These are phyloP conservation scores for Salvelinus sp. DNA, from an alignment of 2,113 vertebrate species.

Conservation along the genomic window DNA sequence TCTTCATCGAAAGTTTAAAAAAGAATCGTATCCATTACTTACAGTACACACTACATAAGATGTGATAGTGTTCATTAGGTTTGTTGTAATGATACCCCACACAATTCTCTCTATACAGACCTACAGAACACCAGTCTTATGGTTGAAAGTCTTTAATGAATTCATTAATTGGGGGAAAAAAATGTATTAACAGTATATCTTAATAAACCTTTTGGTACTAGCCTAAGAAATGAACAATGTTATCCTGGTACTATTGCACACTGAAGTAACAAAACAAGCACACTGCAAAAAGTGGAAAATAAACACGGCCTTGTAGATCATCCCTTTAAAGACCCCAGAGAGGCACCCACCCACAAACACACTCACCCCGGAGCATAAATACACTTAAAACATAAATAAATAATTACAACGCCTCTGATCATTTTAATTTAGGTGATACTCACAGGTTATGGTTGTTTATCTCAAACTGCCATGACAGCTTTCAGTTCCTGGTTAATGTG, in stretches of 20 bases:
- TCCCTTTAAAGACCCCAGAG: slow-evolving; percentile 73
- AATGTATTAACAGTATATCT: slow-evolving; percentile 43
- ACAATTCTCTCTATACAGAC: neutral
- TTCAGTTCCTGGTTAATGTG: slow-evolving; percentile 47
- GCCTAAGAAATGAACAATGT: slow-evolving; percentile 70
- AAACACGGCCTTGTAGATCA: slow-evolving; percentile 55
- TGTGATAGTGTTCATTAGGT: neutral
- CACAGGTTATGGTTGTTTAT: slow-evolving; percentile 30
- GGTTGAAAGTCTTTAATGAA: slow-evolving; percentile 76
- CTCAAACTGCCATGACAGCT: slow-evolving; percentile 40
- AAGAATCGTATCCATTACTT: too few relatives aligned
- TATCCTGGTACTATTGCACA: slow-evolving; percentile 67
- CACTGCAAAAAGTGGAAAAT: slow-evolving; percentile 57
- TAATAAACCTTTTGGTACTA: slow-evolving; percentile 71
- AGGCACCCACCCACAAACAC: slow-evolving; percentile 33
- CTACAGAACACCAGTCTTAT: slow-evolving; percentile 10
- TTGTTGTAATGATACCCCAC: neutral
- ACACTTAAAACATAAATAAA: slow-evolving; percentile 71
- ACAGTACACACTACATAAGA: neutral
- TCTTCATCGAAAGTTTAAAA: neutral
- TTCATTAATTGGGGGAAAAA: slow-evolving; percentile 51
- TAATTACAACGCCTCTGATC: slow-evolving; percentile 57
- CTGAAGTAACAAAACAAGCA: slow-evolving; percentile 58
- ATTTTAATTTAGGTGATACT: slow-evolving; percentile 16
- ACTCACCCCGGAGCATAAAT: slow-evolving; percentile 55